Evolutionary conservation across 1,140 invertebrate species (phyloP), one percentile per base, ranked within the genome.

Genomic region (Rhagoletis zephyria): DNA sequence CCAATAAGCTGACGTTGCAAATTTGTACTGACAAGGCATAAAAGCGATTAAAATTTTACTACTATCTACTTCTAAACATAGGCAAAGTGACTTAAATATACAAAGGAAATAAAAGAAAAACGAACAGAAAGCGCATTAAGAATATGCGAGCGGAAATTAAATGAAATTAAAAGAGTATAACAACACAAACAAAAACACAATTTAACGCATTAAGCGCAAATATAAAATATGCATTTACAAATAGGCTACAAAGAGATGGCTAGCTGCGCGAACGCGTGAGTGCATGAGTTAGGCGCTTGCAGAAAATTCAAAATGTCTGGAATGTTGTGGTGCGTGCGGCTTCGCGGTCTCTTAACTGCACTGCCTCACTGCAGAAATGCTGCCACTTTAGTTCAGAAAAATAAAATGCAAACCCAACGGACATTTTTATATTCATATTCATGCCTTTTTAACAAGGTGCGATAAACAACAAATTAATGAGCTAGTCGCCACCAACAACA

Each of bases 381-480:
- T 81, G 74, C 74, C 74, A 81, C 74, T 81, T 81, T 48, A 81
- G 16, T 81, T 81, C 74, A 85, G 60, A n/a, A 85, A 85, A 85
- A 60, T 63, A 60, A 85, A 85, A 56, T 60, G 85, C 56, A 63
- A 85, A 60, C 85, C 16, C 85, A 85, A 63, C 85, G 63, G 85
- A 85, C 85, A 63, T 86, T 88, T 88, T 88, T 88, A 88, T 86
- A 88, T 74, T 61, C 87, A 74, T 65, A 86, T 88, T 88, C 87
- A 88, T 88, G 87, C 45, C 59, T 85, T 88, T 88, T 88, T 88
- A 88, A 88, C 87, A 88, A 88, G 87, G 87, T 88, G 87, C 87
- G 87, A 88, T 88, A 88, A 88, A 88, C 87, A 87, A 88, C 85
- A 88, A 88, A 88, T 88, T 88, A 88, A 88, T 88, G 87, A 87